Evolutionary conservation across 2,113 vertebrate genomes (phyloP).

Genomic region (Brevimyrus niger): DNA sequence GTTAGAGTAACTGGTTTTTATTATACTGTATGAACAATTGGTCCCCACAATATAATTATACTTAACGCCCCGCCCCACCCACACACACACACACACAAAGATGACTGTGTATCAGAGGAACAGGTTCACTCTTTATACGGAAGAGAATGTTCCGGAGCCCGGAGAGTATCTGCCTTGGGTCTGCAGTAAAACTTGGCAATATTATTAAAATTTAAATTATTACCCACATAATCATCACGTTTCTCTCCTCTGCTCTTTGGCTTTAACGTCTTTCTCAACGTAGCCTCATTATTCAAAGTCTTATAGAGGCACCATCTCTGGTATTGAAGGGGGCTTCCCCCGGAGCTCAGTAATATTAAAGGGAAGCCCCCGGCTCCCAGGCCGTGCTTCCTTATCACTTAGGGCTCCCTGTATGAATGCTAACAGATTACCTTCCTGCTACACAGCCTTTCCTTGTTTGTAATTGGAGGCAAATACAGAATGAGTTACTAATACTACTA

Average conservation of each 20-base stretch:
- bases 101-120: not conserved
- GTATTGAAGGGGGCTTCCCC: not conserved
- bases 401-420: not conserved
- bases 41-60: too few species aligned
- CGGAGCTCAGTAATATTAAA: not conserved
- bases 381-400: not conserved
- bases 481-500: not conserved
- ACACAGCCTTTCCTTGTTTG: not conserved
- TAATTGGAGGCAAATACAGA: not conserved
- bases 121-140: not conserved
- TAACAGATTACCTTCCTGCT: not conserved
- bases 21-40: too few species aligned
- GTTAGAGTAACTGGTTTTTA: too few species aligned
- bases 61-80: too few species aligned
- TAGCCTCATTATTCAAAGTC: not conserved
- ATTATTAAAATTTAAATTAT: not conserved
- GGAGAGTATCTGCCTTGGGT: not conserved
- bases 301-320: not conserved
- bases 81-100: not conserved
- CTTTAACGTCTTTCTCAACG: not conserved
- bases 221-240: not conserved
- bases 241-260: not conserved
- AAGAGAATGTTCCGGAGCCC: not conserved
- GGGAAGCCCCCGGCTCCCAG: not conserved
- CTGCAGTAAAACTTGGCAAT: not conserved